Percentiles rank a stretch among this genome's conserved stretches.
Evolutionary conservation across 2,888 invertebrate species (phyloP).

Genomic region (Leptopilina syphax): DNA sequence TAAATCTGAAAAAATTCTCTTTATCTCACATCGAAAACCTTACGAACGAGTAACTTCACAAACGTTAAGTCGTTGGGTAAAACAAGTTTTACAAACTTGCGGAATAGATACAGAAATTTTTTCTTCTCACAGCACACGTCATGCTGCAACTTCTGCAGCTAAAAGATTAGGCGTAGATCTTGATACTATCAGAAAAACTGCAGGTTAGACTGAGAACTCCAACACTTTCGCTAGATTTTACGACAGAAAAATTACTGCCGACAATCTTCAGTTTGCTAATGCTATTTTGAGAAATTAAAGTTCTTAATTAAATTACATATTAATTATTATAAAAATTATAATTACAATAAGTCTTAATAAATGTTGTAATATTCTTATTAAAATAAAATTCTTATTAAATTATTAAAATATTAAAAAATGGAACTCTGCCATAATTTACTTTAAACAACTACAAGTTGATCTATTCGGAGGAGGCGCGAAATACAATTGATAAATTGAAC

Average conservation of each 20-base stretch:
- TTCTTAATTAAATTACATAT: background rate
- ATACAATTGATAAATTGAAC: too few relatives aligned
- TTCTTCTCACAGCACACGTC: conserved; percentile 46
- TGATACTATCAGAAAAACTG: conserved; percentile 5
- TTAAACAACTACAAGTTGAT: too few relatives aligned
- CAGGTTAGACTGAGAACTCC: too few relatives aligned
- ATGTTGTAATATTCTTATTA: too few relatives aligned
- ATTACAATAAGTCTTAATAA: too few relatives aligned
- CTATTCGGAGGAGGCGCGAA: background rate
- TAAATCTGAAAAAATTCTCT: background rate
- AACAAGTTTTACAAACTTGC: conserved; percentile 17
- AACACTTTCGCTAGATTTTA: too few relatives aligned
- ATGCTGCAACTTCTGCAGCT: conserved; percentile 46
- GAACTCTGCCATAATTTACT: too few relatives aligned
- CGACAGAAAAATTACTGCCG: too few relatives aligned
- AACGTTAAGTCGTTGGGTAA: conserved; percentile 50
- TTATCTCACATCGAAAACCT: conserved; percentile 39
- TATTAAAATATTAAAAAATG: too few relatives aligned
- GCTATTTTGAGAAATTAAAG: background rate
- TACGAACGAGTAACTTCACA: conserved; percentile 38
- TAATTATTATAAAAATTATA: too few relatives aligned
- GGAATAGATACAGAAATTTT: conserved; percentile 38
- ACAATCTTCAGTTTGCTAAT: too few relatives aligned
- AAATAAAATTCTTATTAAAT: too few relatives aligned
- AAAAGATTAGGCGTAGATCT: conserved; percentile 40